These are phyloP conservation scores for Oophaga sylvatica DNA, from an alignment of 2,797 vertebrate genomes.

Conservation along the genomic window DNA sequence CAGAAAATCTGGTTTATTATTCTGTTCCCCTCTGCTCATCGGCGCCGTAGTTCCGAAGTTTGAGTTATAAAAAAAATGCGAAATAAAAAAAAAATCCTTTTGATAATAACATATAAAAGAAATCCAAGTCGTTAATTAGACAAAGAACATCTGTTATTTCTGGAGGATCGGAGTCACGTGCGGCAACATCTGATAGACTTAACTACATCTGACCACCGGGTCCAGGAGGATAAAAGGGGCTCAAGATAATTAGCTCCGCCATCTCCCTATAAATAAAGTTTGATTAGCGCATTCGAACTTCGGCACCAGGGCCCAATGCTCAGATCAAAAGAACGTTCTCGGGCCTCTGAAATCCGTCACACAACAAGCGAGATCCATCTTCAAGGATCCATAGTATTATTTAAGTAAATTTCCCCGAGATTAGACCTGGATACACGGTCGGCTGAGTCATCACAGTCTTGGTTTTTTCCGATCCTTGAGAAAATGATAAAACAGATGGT, in stretches of 20 bases:
- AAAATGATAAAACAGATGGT: constrained; percentile 7
- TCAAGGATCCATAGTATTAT: constrained; percentile 41
- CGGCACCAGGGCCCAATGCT: not conserved
- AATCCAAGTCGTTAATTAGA: too few species aligned
- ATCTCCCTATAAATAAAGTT: not conserved
- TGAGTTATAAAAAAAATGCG: too few species aligned
- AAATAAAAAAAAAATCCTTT: too few species aligned
- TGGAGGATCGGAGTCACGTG: too few species aligned
- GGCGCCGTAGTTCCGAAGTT: too few species aligned
- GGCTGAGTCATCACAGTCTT: constrained; percentile 26
- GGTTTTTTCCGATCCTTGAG: constrained; percentile 11
- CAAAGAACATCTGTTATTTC: too few species aligned
- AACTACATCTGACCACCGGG: not conserved
- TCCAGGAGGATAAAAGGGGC: constrained; percentile 35
- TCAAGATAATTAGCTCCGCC: constrained; percentile 4
- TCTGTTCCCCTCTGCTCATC: too few species aligned
- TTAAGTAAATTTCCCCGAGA: constrained; percentile 29
- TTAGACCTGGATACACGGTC: constrained; percentile 2
- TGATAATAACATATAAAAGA: too few species aligned
- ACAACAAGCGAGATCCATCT: not conserved
- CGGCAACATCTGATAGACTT: not conserved
- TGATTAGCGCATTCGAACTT: not conserved
- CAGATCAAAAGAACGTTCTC: not conserved
- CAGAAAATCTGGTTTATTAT: too few species aligned
- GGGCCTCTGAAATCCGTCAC: constrained; percentile 11